A percentile compares a stretch with the other conserved stretches of the same genome.
phyloP scores from a whole-genome alignment of 2,797 vertebrate species.

The Salmo trutta region DNA sequence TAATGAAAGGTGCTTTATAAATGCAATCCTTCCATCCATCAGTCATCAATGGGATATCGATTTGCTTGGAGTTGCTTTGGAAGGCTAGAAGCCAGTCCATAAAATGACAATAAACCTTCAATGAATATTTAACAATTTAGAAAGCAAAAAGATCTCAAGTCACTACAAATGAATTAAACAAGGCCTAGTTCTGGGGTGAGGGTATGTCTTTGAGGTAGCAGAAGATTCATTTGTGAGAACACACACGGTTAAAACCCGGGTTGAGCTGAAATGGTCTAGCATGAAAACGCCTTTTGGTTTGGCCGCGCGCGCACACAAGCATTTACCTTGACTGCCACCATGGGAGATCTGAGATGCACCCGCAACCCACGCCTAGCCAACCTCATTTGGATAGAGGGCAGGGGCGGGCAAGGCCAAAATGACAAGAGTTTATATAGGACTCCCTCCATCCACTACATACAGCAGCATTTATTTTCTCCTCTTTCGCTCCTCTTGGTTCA shows the following conservation, averaged over 20 bases:
- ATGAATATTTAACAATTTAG: too few species aligned
- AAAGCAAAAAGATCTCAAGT: not conserved
- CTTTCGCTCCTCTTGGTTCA: not conserved
- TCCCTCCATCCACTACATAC: not conserved
- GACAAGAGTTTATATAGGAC: constrained; percentile 42
- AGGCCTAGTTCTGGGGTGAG: not conserved
- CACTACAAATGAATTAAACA: not conserved
- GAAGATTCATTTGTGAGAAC: not conserved
- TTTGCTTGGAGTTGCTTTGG: too few species aligned
- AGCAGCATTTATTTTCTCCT: not conserved
- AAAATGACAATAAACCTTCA: too few species aligned
- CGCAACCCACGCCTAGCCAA: constrained; percentile 44
- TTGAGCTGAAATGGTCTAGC: not conserved
- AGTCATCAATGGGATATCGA: too few species aligned
- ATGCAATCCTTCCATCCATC: not conserved
- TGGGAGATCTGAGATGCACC: constrained; percentile 71
- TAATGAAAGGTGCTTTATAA: not conserved
- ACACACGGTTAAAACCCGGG: constrained; percentile 23
- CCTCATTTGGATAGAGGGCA: constrained; percentile 27
- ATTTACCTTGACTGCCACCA: constrained; percentile 58
- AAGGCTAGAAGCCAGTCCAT: too few species aligned
- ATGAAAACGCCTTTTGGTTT: not conserved
- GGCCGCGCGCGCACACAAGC: constrained; percentile 17
- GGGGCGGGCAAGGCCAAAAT: constrained; percentile 58
- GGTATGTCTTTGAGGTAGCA: not conserved